phyloP scores from a whole-genome alignment of 2,888 invertebrate species.

The Lissonota sp. region DNA sequence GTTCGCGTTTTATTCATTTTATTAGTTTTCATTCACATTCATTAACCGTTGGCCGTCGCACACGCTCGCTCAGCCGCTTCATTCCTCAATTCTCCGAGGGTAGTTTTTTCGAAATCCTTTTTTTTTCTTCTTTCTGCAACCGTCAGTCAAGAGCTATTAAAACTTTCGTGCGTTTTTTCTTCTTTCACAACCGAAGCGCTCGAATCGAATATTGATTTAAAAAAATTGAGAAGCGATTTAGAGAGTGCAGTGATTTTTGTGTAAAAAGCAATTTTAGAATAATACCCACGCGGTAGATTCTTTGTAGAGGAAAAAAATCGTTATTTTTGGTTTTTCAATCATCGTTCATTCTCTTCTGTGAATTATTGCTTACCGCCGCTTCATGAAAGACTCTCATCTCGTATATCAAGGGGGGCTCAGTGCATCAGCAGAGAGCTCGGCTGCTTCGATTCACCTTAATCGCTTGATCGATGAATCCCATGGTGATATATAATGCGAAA shows the following conservation, averaged over 20 bases:
- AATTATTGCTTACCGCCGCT: not conserved
- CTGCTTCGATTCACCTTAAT: slow-evolving; percentile 37
- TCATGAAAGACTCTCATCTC: not conserved
- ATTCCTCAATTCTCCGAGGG: not conserved
- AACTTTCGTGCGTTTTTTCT: not conserved
- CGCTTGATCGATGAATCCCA: slow-evolving; percentile 58
- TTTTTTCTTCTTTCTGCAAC: not conserved
- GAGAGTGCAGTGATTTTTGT: too few relatives aligned
- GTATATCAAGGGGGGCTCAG: slow-evolving; percentile 1
- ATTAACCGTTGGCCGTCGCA: slow-evolving; percentile 46
- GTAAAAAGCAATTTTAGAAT: too few relatives aligned
- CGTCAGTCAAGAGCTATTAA: not conserved
- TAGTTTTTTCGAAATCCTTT: not conserved
- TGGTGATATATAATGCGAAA: slow-evolving; percentile 18
- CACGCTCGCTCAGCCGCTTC: not conserved
- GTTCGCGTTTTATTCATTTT: slow-evolving; percentile 45
- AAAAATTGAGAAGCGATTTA: not conserved
- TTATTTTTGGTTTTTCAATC: too few relatives aligned
- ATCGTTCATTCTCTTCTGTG: too few relatives aligned
- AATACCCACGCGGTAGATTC: too few relatives aligned
- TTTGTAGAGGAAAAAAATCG: too few relatives aligned
- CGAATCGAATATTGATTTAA: not conserved
- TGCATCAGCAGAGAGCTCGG: not conserved
- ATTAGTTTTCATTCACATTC: slow-evolving; percentile 50
- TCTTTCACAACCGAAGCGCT: not conserved